Percentiles rank a stretch among this genome's conserved stretches.
Conservation (phyloP, 2,797 vertebrate genomes). For the Hozukius guyotensis region DNA sequence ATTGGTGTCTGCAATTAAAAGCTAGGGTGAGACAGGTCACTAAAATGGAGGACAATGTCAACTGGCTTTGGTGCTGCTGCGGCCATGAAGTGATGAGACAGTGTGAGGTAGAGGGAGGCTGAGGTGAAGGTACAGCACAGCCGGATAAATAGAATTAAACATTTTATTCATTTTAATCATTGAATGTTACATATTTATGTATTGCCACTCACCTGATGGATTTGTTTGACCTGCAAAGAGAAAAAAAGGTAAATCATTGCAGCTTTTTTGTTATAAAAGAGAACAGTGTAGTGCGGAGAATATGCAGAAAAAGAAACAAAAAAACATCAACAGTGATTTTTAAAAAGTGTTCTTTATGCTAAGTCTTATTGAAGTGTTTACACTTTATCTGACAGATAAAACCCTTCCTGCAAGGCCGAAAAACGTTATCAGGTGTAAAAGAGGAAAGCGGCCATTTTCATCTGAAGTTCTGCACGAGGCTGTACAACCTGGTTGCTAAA, state of each 20-base stretch:
- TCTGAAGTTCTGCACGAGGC: slow-evolving; percentile 58
- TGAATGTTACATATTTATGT: neutral
- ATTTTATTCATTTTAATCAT: neutral
- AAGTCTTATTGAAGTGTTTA: neutral
- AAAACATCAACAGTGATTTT: neutral
- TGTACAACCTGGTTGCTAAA: slow-evolving; percentile 83
- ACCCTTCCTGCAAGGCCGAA: neutral
- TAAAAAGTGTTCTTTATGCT: neutral
- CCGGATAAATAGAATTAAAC: rapidly evolving
- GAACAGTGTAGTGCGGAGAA: neutral
- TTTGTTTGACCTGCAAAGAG: slow-evolving; percentile 14
- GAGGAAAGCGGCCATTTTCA: slow-evolving; percentile 73
- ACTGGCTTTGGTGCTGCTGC: neutral
- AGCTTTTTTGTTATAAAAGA: neutral
- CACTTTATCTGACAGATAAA: neutral
- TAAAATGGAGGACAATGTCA: neutral
- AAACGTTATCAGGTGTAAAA: slow-evolving; percentile 56
- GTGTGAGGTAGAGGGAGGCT: neutral
- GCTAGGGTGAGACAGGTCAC: neutral
- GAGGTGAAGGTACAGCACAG: neutral
- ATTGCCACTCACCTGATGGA: neutral
- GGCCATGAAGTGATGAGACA: neutral
- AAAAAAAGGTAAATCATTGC: neutral
- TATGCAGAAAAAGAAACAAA: neutral
- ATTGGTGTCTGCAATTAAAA: neutral